Percentiles rank a stretch among this genome's conserved stretches.
Conservation (phyloP, 2,888 invertebrate genomes). For the Acronicta alni region DNA sequence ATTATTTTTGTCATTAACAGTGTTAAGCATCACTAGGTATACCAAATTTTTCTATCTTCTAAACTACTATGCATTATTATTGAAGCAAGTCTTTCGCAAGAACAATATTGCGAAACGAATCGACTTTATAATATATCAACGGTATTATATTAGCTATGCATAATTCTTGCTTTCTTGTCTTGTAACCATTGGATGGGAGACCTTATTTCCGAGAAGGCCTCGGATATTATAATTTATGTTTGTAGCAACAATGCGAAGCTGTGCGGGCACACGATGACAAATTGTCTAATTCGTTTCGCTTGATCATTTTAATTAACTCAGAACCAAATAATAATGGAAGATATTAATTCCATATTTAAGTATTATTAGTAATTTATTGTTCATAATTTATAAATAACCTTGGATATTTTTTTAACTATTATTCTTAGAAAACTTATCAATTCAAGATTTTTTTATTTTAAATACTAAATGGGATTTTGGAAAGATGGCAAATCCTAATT, state of each 20-base stretch:
- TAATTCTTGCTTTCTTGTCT: slow-evolving; percentile 48
- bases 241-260: slow-evolving; percentile 68
- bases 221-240: slow-evolving; percentile 73
- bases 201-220: slow-evolving; percentile 78
- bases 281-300: slow-evolving; percentile 82
- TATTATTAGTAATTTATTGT: slow-evolving; percentile 47
- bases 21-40: neutral
- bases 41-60: slow-evolving; percentile 5
- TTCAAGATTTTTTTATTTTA: too few species aligned
- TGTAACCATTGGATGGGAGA: slow-evolving; percentile 26
- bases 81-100: slow-evolving; percentile 23
- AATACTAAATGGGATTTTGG: too few species aligned
- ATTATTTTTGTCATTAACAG: too few species aligned
- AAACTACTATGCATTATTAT: slow-evolving; percentile 2
- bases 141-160: slow-evolving; percentile 39
- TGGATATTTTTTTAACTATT: too few species aligned
- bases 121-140: slow-evolving; percentile 31
- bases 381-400: slow-evolving; percentile 42
- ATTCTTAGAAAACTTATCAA: too few species aligned
- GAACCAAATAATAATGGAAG: slow-evolving; percentile 58
- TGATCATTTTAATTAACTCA: slow-evolving; percentile 82
- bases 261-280: slow-evolving; percentile 77
- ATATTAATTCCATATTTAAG: slow-evolving; percentile 51
- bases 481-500: too few species aligned
- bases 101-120: slow-evolving; percentile 27